Percentiles rank a stretch among this genome's conserved stretches.
phyloP scores from a whole-genome alignment of 2,113 vertebrate species.

The Upupa epops region DNA sequence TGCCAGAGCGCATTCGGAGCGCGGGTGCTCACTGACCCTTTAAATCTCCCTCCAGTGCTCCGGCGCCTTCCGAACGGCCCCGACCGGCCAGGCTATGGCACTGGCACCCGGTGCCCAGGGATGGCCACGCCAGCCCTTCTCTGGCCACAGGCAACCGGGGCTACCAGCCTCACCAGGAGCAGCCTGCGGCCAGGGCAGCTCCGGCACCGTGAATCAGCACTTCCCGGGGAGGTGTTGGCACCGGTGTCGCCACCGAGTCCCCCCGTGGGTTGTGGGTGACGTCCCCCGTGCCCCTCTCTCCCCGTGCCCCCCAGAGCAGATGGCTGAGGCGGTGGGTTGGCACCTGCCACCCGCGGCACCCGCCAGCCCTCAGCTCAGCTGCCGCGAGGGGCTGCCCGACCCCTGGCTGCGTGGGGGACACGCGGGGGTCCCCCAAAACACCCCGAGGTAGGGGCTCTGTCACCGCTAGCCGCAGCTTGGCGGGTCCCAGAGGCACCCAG shows the following conservation, averaged over 20 bases:
- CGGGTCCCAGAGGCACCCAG: fast-evolving
- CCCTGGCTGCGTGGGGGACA: no score
- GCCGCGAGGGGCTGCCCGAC: fast-evolving
- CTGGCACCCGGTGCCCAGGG: neutral
- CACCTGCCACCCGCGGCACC: neutral
- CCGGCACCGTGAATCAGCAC: constrained; percentile 50
- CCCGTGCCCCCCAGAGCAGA: fast-evolving
- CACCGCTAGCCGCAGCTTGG: neutral
- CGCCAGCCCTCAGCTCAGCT: neutral
- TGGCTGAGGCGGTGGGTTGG: fast-evolving
- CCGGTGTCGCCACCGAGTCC: neutral
- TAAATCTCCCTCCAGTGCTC: constrained; percentile 25
- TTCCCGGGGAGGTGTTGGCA: constrained; percentile 25
- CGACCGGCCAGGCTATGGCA: neutral
- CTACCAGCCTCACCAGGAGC: neutral
- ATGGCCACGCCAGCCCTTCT: neutral
- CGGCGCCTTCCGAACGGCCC: neutral
- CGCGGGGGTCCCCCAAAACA: neutral
- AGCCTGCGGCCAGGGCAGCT: constrained; percentile 18
- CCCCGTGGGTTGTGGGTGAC: neutral
- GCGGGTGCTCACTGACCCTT: neutral
- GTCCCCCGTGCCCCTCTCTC: neutral
- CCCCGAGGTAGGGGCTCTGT: neutral
- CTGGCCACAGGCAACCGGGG: neutral
- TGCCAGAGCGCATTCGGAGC: fast-evolving